Conservation (phyloP, 2,113 vertebrate genomes). For the Neotoma lepida region DNA sequence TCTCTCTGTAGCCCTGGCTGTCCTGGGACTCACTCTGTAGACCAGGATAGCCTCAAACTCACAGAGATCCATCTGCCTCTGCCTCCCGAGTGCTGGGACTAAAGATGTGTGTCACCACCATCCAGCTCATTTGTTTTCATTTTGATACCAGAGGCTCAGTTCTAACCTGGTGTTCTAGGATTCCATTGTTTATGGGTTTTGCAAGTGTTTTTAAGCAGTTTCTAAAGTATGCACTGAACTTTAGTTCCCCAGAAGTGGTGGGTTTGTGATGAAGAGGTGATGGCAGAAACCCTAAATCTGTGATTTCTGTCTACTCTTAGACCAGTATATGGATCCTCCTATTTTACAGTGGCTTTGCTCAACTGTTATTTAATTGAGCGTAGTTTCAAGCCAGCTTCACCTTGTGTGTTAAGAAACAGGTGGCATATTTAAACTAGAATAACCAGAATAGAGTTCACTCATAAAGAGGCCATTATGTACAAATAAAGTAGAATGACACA, state of each 20-base stretch:
- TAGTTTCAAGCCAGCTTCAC: conserved; percentile 20
- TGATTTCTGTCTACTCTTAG: not conserved
- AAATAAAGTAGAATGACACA: not conserved
- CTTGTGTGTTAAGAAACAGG: not conserved
- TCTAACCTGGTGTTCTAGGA: conserved; percentile 3
- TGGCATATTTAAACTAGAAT: not conserved
- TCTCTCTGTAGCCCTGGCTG: not conserved
- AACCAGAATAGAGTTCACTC: not conserved
- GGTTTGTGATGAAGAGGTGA: not conserved
- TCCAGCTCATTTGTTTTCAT: not conserved
- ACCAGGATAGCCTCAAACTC: not conserved
- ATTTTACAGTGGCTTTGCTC: conserved; percentile 7
- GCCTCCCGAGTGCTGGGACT: not conserved
- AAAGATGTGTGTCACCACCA: not conserved
- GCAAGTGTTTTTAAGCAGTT: conserved; percentile 8
- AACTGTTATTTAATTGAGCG: not conserved
- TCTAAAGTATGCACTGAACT: not conserved
- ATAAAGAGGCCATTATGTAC: not conserved
- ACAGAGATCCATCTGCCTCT: not conserved
- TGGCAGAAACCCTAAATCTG: not conserved
- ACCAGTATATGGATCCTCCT: not conserved
- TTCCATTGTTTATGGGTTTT: conserved; percentile 10
- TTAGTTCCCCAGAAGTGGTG: not conserved
- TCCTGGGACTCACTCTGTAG: not conserved
- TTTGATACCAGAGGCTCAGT: not conserved